These are phyloP conservation scores for Seriola aureovittata DNA, from an alignment of 2,113 vertebrate genomes.

Conservation along the genomic window DNA sequence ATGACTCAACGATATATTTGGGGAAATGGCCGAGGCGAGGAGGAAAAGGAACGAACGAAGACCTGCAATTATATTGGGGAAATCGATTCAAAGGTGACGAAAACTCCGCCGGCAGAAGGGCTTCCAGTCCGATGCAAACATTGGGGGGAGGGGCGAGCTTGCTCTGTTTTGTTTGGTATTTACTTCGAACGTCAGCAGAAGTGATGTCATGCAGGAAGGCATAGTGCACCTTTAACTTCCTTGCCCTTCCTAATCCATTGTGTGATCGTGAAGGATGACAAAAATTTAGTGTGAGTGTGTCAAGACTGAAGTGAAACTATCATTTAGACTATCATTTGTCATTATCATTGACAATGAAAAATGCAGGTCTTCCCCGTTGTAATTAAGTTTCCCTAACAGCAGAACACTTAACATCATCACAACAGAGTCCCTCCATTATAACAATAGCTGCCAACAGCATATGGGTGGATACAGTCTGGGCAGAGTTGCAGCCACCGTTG, in stretches of 20 bases:
- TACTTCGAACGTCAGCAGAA: too few species aligned
- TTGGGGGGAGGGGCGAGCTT: too few species aligned
- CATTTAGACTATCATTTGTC: conserved; percentile 9
- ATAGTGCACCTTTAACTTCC: too few species aligned
- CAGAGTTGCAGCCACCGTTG: neutral
- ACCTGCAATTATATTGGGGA: too few species aligned
- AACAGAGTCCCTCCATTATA: neutral
- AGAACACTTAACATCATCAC: neutral
- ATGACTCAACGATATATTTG: too few species aligned
- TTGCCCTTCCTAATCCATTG: neutral
- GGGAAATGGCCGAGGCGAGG: too few species aligned
- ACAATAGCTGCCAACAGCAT: neutral
- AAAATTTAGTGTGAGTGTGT: conserved; percentile 4
- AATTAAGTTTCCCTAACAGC: neutral
- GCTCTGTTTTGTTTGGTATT: too few species aligned
- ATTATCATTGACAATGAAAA: conserved; percentile 10
- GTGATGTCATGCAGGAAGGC: too few species aligned
- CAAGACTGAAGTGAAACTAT: conserved; percentile 15
- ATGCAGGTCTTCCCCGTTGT: neutral
- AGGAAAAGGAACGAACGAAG: too few species aligned
- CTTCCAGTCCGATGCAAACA: too few species aligned
- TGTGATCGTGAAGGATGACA: conserved; percentile 10
- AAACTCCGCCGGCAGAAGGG: too few species aligned
- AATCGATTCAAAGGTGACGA: too few species aligned
- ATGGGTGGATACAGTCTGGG: neutral